phyloP scores from a whole-genome alignment of 53 echinoderm and acorn worm genomes.

The Hippasteria phrygiana region DNA sequence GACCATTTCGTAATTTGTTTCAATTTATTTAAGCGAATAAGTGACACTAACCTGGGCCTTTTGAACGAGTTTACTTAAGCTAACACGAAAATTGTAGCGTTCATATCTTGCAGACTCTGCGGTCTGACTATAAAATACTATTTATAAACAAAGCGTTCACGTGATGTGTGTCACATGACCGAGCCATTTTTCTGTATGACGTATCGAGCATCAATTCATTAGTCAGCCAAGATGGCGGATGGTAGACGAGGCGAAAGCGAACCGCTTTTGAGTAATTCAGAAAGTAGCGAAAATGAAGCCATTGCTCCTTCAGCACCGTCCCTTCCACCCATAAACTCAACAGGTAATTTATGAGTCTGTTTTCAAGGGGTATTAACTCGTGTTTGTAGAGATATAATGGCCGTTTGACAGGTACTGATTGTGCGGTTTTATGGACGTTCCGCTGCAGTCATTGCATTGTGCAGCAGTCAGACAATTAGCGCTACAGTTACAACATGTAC shows the following conservation, averaged over 20 bases:
- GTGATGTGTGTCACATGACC: background rate
- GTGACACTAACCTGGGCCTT: too few species aligned
- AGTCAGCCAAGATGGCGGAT: conserved; percentile 82
- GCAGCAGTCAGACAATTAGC: too few species aligned
- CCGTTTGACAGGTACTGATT: background rate
- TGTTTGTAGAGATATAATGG: background rate
- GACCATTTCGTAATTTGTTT: too few species aligned
- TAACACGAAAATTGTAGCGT: too few species aligned
- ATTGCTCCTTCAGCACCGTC: conserved; percentile 46
- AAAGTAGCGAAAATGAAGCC: conserved; percentile 62
- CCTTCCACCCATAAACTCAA: conserved; percentile 56
- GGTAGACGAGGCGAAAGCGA: conserved; percentile 75
- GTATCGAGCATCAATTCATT: too few species aligned
- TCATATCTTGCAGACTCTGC: too few species aligned
- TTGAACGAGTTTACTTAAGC: too few species aligned
- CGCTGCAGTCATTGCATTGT: too few species aligned
- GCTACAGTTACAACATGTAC: too few species aligned
- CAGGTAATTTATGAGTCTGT: conserved; percentile 36
- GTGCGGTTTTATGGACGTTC: too few species aligned
- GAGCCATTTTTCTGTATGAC: background rate
- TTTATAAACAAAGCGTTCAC: background rate
- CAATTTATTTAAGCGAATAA: too few species aligned
- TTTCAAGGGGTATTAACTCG: background rate
- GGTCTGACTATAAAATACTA: too few species aligned
- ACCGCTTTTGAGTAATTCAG: conserved; percentile 77